phyloP scores from a whole-genome alignment of 1,140 invertebrate species.

The Delia radicum region DNA sequence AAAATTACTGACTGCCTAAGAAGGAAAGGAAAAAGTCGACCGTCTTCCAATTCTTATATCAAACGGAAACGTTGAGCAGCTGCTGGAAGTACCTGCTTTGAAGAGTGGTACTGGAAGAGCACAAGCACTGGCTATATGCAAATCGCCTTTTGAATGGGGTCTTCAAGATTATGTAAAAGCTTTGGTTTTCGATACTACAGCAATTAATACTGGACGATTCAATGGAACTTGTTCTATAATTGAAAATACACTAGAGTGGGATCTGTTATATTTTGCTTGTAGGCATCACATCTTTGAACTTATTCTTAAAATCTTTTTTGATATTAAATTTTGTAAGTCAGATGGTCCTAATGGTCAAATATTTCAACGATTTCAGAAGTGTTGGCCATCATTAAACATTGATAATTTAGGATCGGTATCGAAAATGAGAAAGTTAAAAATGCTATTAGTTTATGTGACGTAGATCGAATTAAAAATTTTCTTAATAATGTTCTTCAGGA shows the following conservation, averaged over 20 bases:
- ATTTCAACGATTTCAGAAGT: not conserved
- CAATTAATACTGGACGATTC: conserved; percentile 33
- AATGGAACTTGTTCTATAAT: not conserved
- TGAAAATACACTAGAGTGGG: not conserved
- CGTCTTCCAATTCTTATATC: conserved; percentile 36
- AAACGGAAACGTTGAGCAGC: conserved; percentile 27
- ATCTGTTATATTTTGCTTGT: not conserved
- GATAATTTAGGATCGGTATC: not conserved
- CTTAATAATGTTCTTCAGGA: not conserved
- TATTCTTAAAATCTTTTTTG: not conserved
- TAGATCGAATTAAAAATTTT: not conserved
- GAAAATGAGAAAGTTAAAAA: not conserved
- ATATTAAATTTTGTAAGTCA: not conserved
- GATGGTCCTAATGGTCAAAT: not conserved
- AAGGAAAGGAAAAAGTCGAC: conserved; percentile 33
- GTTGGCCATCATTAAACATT: not conserved
- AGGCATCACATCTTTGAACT: not conserved
- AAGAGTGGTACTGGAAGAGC: conserved; percentile 32
- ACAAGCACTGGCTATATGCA: conserved; percentile 31
- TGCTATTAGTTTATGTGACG: not conserved
- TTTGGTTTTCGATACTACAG: conserved; percentile 41
- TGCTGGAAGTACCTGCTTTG: conserved; percentile 36
- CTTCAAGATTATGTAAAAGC: conserved; percentile 30
- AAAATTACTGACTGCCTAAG: conserved; percentile 33
- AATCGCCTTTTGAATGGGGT: conserved; percentile 33